Evolutionary conservation across 2,888 invertebrate species (phyloP), one percentile per base, ranked within the genome.

Genomic region (Drosophila buzzatii): DNA sequence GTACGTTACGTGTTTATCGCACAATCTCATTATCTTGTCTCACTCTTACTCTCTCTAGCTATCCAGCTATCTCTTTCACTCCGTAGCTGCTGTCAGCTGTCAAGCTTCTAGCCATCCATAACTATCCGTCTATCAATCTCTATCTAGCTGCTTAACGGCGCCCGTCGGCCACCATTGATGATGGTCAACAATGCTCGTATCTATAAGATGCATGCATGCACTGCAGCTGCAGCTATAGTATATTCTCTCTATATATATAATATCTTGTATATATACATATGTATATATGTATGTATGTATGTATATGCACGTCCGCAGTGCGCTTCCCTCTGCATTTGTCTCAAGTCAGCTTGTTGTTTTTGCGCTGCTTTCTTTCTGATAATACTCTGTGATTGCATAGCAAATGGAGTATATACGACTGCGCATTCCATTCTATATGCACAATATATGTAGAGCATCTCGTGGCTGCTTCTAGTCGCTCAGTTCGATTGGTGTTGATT

Each of bases 41-140:
- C 8, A 35, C 52, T 35, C 52, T 9, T 4, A 23, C 52, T 2
- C 4, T 12, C 4, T 35, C 33, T 14, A 18, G 20, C 35, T 52
- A 8, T 16, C 35, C 3, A 23, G 23, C 35, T 8, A 20, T 33
- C 12, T 51, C 51, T 18, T 33, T 51, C 33, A 1, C 3, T 16
- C 4, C 9, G 18, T 14, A 10, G 0, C 59, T 35, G 23, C 52
- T 42, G 47, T 47, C 31, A 4, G 12, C 57, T 33, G 41, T 37
- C 57, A 20, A 20, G 33, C 49, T 31, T 56, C 75, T 57, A 64
- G 67, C 78, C 37, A 60, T 69, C 51, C 57, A 63, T 59, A 58
- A 62, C 79, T 73, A 82, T 77, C 70, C 79, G 74, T 83, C 85
- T 71, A 83, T 76, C 87, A 79, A 85, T 85, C 79, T 72, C 39